phyloP scores from a whole-genome alignment of 1,140 invertebrate species.

The Hylyphantes graminicola region DNA sequence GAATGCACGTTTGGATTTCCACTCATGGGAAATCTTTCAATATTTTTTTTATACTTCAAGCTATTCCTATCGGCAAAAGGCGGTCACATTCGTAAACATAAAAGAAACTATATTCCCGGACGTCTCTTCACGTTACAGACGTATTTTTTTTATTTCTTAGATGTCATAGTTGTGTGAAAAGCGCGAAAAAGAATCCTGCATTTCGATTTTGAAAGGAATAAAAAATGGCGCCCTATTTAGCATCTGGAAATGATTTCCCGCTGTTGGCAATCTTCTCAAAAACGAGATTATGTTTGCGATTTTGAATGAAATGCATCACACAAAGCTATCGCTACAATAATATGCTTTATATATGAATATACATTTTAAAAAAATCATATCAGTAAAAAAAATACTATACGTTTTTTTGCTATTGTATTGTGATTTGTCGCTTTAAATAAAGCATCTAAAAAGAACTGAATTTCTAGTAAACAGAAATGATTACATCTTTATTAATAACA shows the following conservation, averaged over 20 bases:
- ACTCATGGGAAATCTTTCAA: conserved; percentile 34
- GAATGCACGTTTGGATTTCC: conserved; percentile 7
- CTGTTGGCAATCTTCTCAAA: conserved; percentile 20
- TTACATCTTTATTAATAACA: too few species aligned
- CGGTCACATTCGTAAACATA: conserved; percentile 33
- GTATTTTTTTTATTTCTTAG: neutral
- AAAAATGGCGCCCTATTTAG: conserved; percentile 23
- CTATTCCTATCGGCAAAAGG: conserved; percentile 14
- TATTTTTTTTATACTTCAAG: neutral
- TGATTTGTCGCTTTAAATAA: too few species aligned
- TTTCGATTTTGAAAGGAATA: neutral
- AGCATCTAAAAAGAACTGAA: too few species aligned
- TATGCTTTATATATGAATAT: too few species aligned
- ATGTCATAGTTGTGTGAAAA: conserved; percentile 19
- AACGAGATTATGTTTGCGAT: conserved; percentile 29
- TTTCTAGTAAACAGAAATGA: too few species aligned
- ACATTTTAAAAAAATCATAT: too few species aligned
- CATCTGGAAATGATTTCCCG: conserved; percentile 42
- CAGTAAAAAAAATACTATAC: too few species aligned
- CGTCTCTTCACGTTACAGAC: conserved; percentile 12
- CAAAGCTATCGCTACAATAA: neutral
- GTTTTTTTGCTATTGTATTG: too few species aligned
- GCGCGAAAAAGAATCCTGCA: neutral
- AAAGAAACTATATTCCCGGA: conserved; percentile 14
- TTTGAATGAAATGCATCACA: conserved; percentile 8